Conservation (phyloP, 2,888 invertebrate genomes). For the Amblyjoppa proteus region DNA sequence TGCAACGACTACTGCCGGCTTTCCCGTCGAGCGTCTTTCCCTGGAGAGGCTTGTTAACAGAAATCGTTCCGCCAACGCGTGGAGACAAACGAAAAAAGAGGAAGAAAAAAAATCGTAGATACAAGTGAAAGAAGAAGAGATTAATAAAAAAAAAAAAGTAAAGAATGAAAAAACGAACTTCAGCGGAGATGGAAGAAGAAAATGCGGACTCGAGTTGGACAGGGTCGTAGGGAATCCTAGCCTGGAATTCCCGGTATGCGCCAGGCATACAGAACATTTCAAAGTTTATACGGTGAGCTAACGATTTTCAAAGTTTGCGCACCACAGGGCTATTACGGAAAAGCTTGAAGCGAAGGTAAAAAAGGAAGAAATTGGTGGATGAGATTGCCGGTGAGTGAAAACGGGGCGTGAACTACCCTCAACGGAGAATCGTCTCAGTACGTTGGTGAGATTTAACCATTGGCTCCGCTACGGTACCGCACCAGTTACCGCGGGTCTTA, state of each 20-base stretch:
- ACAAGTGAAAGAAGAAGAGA: conserved; percentile 3
- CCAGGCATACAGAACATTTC: conserved; percentile 5
- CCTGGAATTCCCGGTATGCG: conserved; percentile 29
- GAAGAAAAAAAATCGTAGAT: background rate
- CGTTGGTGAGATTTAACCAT: background rate
- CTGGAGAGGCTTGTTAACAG: conserved; percentile 64
- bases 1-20: conserved; percentile 20
- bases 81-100: background rate
- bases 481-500: background rate
- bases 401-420: conserved; percentile 34
- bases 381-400: conserved; percentile 35
- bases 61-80: conserved; percentile 48
- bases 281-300: conserved; percentile 32
- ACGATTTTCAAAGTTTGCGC: conserved; percentile 40
- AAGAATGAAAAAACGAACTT: conserved; percentile 7
- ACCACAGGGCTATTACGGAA: conserved; percentile 42
- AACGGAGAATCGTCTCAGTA: conserved; percentile 24
- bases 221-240: conserved; percentile 11
- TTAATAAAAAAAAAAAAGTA: conserved; percentile 10
- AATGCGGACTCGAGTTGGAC: background rate
- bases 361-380: background rate
- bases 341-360: conserved; percentile 23
- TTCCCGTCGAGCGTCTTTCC: conserved; percentile 57
- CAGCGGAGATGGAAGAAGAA: conserved; percentile 2
- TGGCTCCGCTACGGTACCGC: background rate